Evolutionary conservation across 2,113 vertebrate species (phyloP).

Genomic region (Alces alces): DNA sequence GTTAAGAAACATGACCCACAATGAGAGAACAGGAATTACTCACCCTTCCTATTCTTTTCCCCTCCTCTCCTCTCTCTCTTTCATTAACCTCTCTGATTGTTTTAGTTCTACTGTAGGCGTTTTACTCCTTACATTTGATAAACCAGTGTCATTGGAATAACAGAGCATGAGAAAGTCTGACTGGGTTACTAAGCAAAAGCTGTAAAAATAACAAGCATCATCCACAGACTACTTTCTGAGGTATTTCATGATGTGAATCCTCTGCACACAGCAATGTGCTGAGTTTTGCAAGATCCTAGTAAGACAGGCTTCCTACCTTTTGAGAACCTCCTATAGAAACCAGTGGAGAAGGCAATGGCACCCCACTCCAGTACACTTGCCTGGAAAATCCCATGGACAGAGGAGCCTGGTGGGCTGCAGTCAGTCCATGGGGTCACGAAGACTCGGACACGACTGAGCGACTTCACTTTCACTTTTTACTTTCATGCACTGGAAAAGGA

Average conservation of each 20-base stretch:
- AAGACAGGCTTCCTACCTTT: background rate
- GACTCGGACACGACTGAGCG: too few relatives aligned
- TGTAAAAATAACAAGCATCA: background rate
- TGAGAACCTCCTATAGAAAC: background rate
- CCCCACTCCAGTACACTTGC: too few relatives aligned
- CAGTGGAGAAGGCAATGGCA: background rate
- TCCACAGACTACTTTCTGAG: background rate
- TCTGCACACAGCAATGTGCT: background rate
- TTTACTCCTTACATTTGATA: background rate
- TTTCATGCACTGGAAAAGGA: too few relatives aligned
- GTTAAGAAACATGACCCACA: constrained; percentile 31
- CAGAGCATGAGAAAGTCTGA: background rate
- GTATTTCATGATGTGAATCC: background rate
- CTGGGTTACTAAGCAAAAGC: background rate
- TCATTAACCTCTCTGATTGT: background rate
- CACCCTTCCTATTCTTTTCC: background rate
- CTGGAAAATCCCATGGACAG: too few relatives aligned
- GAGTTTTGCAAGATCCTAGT: background rate
- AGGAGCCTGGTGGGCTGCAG: too few relatives aligned
- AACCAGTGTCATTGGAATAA: background rate
- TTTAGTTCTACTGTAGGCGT: background rate
- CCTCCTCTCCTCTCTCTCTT: background rate
- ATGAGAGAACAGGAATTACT: background rate
- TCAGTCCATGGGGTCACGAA: too few relatives aligned
- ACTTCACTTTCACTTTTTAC: too few relatives aligned